Evolutionary conservation across 2,888 invertebrate genomes (phyloP), one percentile per base, ranked within the genome.

Genomic region (Catotricha subobsoleta): DNA sequence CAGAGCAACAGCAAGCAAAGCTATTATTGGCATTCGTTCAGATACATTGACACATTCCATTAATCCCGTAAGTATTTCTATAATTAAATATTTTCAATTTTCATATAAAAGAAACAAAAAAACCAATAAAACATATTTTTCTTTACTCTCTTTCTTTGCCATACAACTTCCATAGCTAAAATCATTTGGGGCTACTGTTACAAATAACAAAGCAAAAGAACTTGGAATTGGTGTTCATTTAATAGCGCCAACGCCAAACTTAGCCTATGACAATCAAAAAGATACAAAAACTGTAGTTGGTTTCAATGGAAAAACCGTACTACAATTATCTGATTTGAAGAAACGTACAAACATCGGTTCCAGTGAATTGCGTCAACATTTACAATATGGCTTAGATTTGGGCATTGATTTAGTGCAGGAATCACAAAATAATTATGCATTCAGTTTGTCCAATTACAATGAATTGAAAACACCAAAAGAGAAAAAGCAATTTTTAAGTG

Each of bases 1-100:
- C 65, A 70, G 88, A 46, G 67, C 80, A 0, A 76, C 75, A 2
- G 81, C 87, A 1, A 69, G 76, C 33, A 87, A 82, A 54, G 72
- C 75, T 40, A 68, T 80, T 46, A 64, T 90, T 51, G 71, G 70
- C 31, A 67, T 83, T 1, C 67, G 75, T 20, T 73, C 74, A 12
- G 67, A 69, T 19, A 59, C 68, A 1, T 77, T 83, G 56, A 65
- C 68, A 47, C 59, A 65, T 46, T 67, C 66, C 20, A 59, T 62
- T 1, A 57, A 71, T 45, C 54, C 71, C 48, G 76, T 78, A 56
- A 69, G 67, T 60, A 39, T 40, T 39, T 37, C 8, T 12, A 25
- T 28, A 19, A 23, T 12, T 12, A 16, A 39, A 19, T 12, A 21
- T 29, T 13, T 10, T 13, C 7, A 9, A n/a, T 10, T n/a, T 7